Conservation (phyloP, 30 jellyfish, hydroid and myxozoan genomes). For the Sanderia malayensis region DNA sequence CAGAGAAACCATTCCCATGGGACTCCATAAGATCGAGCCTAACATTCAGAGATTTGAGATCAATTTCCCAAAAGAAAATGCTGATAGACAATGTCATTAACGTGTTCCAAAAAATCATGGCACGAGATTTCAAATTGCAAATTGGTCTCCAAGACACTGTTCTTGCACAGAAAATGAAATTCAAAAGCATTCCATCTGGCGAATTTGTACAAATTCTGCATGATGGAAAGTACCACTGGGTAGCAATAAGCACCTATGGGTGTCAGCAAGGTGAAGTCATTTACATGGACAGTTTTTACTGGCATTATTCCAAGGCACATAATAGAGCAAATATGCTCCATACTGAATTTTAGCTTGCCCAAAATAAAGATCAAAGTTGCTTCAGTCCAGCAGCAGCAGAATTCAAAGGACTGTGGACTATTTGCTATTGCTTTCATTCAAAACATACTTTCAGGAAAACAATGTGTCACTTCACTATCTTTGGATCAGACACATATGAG, state of each 20-base stretch:
- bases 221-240: conserved; percentile 37
- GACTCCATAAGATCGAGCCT: not conserved
- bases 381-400: conserved; percentile 32
- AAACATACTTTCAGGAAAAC: not conserved
- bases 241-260: not conserved
- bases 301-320: not conserved
- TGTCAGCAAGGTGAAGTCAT: not conserved
- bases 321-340: conserved; percentile 20
- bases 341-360: not conserved
- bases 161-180: not conserved
- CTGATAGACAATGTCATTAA: conserved; percentile 19
- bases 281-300: conserved; percentile 17
- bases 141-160: conserved; percentile 33
- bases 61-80: conserved; percentile 7
- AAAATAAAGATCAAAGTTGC: conserved; percentile 4
- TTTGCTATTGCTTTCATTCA: conserved; percentile 18
- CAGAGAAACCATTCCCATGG: not conserved
- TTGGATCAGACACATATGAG: not conserved
- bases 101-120: conserved; percentile 13
- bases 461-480: not conserved
- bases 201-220: conserved; percentile 23
- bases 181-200: conserved; percentile 1
- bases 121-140: not conserved
- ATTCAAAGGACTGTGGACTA: conserved; percentile 25
- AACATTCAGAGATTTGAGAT: not conserved